Percentiles rank a stretch among this genome's conserved stretches.
Evolutionary conservation across 2,888 invertebrate species (phyloP).

Genomic region (Empis stercorea): DNA sequence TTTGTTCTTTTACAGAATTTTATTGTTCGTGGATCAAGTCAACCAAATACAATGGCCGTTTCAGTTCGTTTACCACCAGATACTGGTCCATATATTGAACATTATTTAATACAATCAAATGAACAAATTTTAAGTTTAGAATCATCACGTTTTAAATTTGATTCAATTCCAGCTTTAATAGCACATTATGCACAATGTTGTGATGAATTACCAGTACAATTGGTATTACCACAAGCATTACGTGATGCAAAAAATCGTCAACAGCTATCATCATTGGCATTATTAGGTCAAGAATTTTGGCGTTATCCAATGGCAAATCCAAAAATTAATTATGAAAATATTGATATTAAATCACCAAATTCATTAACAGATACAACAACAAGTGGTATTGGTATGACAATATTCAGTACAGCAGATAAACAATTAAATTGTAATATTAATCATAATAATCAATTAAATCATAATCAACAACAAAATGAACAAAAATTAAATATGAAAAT

Average conservation of each 20-base stretch:
- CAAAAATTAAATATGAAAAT: conserved; percentile 15
- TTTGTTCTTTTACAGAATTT: conserved; percentile 56
- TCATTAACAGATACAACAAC: conserved; percentile 35
- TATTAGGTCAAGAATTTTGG: conserved; percentile 82
- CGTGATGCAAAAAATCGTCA: conserved; percentile 80
- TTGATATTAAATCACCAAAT: conserved; percentile 33
- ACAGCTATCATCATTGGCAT: conserved; percentile 77
- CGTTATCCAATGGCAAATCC: conserved; percentile 67
- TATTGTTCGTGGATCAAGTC: conserved; percentile 88
- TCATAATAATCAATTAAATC: conserved; percentile 29
- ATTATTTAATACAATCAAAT: conserved; percentile 84
- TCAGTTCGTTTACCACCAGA: conserved; percentile 79
- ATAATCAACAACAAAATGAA: conserved; percentile 29
- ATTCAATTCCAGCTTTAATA: conserved; percentile 82
- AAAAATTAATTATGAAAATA: conserved; percentile 35
- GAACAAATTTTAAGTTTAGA: conserved; percentile 74
- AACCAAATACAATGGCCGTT: conserved; percentile 87
- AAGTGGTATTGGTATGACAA: conserved; percentile 35
- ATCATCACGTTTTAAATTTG: conserved; percentile 86
- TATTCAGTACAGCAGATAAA: conserved; percentile 23
- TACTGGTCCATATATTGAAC: conserved; percentile 86
- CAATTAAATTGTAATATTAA: conserved; percentile 17
- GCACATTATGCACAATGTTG: conserved; percentile 90
- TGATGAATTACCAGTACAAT: conserved; percentile 85
- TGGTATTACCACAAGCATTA: conserved; percentile 73